phyloP scores from a whole-genome alignment of 1,140 invertebrate species.

The Tetraneura akinire region DNA sequence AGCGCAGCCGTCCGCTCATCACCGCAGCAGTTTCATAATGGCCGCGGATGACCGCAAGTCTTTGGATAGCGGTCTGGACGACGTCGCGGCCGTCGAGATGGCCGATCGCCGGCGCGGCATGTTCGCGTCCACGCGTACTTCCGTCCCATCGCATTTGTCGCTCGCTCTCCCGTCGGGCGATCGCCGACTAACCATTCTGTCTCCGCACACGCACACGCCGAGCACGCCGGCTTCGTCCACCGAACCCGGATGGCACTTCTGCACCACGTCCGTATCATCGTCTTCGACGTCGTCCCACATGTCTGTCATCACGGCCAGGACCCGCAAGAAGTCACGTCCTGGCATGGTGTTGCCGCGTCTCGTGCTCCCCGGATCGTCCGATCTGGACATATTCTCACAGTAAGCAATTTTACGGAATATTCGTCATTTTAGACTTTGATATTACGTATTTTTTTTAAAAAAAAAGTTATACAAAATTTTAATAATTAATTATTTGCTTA shows the following conservation, averaged over 20 bases:
- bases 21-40: constrained; percentile 64
- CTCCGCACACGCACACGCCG: constrained; percentile 72
- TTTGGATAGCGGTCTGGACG: constrained; percentile 57
- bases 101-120: constrained; percentile 12
- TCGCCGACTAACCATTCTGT: constrained; percentile 70
- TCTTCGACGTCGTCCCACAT: neutral
- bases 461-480: too few species aligned
- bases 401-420: too few species aligned
- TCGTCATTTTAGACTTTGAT: too few species aligned
- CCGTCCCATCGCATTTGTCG: constrained; percentile 69
- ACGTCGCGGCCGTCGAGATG: constrained; percentile 55
- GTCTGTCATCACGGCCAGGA: neutral
- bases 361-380: constrained; percentile 68
- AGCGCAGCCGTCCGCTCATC: constrained; percentile 4
- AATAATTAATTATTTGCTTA: too few species aligned
- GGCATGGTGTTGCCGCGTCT: constrained; percentile 74
- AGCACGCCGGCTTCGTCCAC: constrained; percentile 53
- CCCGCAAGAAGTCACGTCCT: constrained; percentile 61
- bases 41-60: constrained; percentile 68
- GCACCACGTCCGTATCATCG: constrained; percentile 9
- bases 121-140: constrained; percentile 57
- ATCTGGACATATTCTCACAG: constrained; percentile 66
- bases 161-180: constrained; percentile 68
- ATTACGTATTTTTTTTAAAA: too few species aligned
- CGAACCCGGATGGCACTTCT: constrained; percentile 24